Base-by-base conservation (phyloP, 2,797 vertebrate genomes). In the Galago senegalensis region DNA sequence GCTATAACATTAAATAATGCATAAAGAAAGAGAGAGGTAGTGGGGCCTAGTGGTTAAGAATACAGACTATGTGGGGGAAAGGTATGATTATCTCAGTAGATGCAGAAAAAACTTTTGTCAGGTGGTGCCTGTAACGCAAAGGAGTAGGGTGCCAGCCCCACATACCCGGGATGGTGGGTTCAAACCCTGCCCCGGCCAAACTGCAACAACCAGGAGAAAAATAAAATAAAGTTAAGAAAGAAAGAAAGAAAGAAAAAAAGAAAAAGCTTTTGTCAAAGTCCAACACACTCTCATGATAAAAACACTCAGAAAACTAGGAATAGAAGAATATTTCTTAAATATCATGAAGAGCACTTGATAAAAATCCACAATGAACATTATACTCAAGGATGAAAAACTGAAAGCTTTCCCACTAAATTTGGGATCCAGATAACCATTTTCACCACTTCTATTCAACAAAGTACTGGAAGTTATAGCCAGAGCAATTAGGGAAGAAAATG, bases 211-310 rank as follows among this genome's bases (percentile, higher is more conserved):
- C 46, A 49, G 12, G 12, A 49, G 46, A 49, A 49, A 49, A 49
- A 49, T 49, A 49, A 49, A 49, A 49, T 49, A 49, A 49, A 49
- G 12, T 49, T 13, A 49, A 49, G 46, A 49, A 43, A 49, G 13
- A 12, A 49, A 49, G 13, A 49, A 49, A 46, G 46, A 40, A 40
- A 40, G 40, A 40, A 49, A 13, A 13, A 49, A 49, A 85, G 53
- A 81, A 96, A 93, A 95, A 58, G 23, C 31, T 79, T 95, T 87
- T 92, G 29, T 85, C 46, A 75, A 94, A 88, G 72, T 79, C 5
- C 7, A 93, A 67, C 13, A 92, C 23, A 3, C 2, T 84, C 63
- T 91, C 31, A 92, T 69, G 87, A 91, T 87, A 31, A 87, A 89
- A 93, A 87, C 7, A 65, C 21, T 88, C 46, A 79, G 65, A 88